Evolutionary conservation across 2,113 vertebrate genomes (phyloP).

Genomic region (Australoheros scitulus): DNA sequence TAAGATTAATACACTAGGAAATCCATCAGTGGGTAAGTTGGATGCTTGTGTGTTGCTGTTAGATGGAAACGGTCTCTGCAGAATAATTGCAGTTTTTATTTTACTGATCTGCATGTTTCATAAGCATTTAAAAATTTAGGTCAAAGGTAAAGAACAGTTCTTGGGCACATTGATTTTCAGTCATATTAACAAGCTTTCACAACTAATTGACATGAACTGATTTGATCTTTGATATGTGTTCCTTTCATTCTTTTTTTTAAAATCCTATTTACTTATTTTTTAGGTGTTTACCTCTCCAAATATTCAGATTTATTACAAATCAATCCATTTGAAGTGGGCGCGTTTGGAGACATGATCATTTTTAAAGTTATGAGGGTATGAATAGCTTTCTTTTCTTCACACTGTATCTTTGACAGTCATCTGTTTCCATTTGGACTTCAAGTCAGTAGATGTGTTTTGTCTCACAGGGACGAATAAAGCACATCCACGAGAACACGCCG

Average conservation of each 20-base stretch:
- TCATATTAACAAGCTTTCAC: background rate
- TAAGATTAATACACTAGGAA: slow-evolving; percentile 89
- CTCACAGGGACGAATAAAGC: slow-evolving; percentile 90
- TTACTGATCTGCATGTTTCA: background rate
- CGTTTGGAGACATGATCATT: slow-evolving; percentile 89
- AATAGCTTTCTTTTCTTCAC: background rate
- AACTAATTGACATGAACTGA: background rate
- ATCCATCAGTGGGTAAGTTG: slow-evolving; percentile 86
- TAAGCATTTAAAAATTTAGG: background rate
- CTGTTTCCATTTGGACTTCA: background rate
- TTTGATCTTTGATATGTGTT: background rate
- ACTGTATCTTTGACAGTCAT: background rate
- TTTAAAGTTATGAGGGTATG: slow-evolving; percentile 98
- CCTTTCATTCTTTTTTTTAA: background rate
- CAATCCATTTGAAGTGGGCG: slow-evolving; percentile 89
- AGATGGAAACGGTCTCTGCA: background rate
- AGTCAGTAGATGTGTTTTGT: slow-evolving; percentile 16
- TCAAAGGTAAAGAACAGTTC: background rate
- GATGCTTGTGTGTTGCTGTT: background rate
- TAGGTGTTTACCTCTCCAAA: slow-evolving; percentile 92
- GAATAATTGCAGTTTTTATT: background rate
- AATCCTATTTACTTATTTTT: slow-evolving; percentile 27
- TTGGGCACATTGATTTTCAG: background rate
- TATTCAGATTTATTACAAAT: slow-evolving; percentile 94
- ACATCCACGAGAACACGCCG: slow-evolving; percentile 85